phyloP scores from a whole-genome alignment of 1,140 invertebrate species.

The Drosophila equinoxialis region DNA sequence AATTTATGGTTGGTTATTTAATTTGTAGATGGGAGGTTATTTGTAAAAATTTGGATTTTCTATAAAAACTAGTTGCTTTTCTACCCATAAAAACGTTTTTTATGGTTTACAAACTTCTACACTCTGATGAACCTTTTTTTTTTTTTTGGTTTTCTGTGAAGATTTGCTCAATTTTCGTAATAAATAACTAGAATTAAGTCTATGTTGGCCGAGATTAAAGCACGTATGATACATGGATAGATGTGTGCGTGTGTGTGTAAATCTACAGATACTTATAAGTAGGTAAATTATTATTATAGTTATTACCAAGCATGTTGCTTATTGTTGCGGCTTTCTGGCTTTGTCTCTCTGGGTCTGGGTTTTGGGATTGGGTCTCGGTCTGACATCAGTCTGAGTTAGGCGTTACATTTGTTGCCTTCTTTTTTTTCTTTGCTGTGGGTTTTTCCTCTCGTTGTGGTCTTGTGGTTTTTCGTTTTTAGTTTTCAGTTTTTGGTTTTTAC shows the following conservation, averaged over 20 bases:
- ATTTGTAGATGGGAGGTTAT: no score
- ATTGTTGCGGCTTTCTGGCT: slow-evolving; percentile 7
- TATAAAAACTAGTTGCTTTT: no score
- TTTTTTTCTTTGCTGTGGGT: slow-evolving; percentile 29
- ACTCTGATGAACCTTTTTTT: not conserved
- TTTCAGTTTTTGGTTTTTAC: slow-evolving; percentile 53
- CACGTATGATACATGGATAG: not conserved
- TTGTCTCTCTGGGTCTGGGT: not conserved
- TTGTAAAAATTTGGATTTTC: no score
- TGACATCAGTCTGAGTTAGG: slow-evolving; percentile 17
- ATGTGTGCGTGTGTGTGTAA: not conserved
- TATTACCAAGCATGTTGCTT: slow-evolving; percentile 7
- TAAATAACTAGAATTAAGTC: slow-evolving; percentile 7
- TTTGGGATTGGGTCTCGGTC: not conserved
- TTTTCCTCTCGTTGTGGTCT: slow-evolving; percentile 58
- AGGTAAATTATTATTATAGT: slow-evolving; percentile 15
- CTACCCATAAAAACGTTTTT: no score
- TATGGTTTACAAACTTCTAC: not conserved
- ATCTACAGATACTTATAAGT: slow-evolving; percentile 9
- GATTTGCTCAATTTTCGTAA: slow-evolving; percentile 7
- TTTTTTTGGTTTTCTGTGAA: not conserved
- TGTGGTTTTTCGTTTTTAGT: slow-evolving; percentile 63
- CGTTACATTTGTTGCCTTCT: slow-evolving; percentile 41
- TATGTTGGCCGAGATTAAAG: not conserved
- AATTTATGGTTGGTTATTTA: no score